phyloP scores from a whole-genome alignment of 1,140 invertebrate species.

The Tetramorium parvispinum region DNA sequence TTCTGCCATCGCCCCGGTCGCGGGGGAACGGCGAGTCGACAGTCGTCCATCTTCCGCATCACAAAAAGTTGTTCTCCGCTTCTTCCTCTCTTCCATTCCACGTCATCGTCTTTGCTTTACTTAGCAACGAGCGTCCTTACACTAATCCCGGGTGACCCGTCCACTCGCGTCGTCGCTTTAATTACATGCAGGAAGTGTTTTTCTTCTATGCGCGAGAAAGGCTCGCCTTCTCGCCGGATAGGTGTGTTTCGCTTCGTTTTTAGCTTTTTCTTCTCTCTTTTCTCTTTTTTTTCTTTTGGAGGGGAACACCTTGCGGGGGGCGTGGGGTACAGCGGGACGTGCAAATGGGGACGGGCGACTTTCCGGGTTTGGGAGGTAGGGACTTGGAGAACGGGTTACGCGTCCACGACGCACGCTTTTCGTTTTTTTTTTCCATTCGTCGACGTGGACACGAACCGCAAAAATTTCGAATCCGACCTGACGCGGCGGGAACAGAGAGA shows the following conservation, averaged over 20 bases:
- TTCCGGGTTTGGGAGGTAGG: constrained; percentile 58
- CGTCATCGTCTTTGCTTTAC: constrained; percentile 59
- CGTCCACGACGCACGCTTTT: constrained; percentile 60
- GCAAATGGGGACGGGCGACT: constrained; percentile 63
- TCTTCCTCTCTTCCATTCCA: constrained; percentile 62
- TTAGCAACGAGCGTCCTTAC: constrained; percentile 69
- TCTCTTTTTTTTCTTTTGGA: constrained; percentile 40
- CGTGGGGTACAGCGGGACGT: constrained; percentile 65
- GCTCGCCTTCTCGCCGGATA: constrained; percentile 66
- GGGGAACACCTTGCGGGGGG: constrained; percentile 68
- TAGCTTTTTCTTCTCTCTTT: constrained; percentile 43
- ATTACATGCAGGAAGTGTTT: constrained; percentile 82
- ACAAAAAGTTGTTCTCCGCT: constrained; percentile 58
- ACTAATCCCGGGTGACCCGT: constrained; percentile 79
- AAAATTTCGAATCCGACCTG: constrained; percentile 73
- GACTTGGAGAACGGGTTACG: constrained; percentile 64
- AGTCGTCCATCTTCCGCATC: constrained; percentile 60
- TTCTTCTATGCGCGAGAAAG: constrained; percentile 77
- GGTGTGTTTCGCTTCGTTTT: constrained; percentile 57
- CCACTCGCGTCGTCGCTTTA: constrained; percentile 77
- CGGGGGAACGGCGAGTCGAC: constrained; percentile 71
- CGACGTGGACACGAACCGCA: constrained; percentile 69
- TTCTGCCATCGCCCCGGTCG: constrained; percentile 59
- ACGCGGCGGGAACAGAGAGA: constrained; percentile 73
- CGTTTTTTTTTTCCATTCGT: neutral